Evolutionary conservation across 2,888 invertebrate species (phyloP).

Genomic region (Hyles lineata): DNA sequence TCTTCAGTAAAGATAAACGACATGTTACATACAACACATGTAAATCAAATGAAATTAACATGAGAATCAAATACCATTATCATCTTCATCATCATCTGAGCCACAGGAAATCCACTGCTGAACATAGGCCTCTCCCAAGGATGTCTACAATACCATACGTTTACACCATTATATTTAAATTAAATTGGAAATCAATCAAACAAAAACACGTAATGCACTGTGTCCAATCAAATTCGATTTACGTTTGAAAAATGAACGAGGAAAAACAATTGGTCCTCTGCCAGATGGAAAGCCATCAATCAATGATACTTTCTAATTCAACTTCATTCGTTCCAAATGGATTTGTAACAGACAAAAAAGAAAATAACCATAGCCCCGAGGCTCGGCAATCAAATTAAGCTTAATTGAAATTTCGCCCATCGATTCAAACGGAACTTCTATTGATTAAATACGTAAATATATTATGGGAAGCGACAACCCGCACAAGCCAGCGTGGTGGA

Average conservation of each 20-base stretch:
- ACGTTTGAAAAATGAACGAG: background rate
- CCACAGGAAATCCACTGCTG: too few relatives aligned
- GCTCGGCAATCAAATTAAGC: conserved; percentile 24
- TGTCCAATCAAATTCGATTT: background rate
- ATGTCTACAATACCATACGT: too few relatives aligned
- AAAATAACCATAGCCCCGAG: conserved; percentile 7
- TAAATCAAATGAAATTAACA: too few relatives aligned
- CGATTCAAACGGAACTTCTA: conserved; percentile 16
- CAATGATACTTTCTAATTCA: conserved; percentile 18
- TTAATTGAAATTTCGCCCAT: conserved; percentile 18
- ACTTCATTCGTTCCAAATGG: conserved; percentile 3
- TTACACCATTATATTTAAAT: too few relatives aligned
- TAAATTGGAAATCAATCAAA: background rate
- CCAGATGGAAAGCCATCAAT: conserved; percentile 2
- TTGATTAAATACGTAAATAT: conserved; percentile 20
- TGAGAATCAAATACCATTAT: too few relatives aligned
- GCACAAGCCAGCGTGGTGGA: too few relatives aligned
- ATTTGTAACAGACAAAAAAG: conserved; percentile 21
- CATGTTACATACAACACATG: too few relatives aligned
- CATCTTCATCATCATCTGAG: too few relatives aligned
- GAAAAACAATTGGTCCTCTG: background rate
- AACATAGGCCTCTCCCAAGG: too few relatives aligned
- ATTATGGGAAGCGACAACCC: background rate
- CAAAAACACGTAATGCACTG: background rate
- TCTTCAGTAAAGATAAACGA: too few relatives aligned